Evolutionary conservation across 2,797 vertebrate species (phyloP).

Genomic region (Tapera naevia): DNA sequence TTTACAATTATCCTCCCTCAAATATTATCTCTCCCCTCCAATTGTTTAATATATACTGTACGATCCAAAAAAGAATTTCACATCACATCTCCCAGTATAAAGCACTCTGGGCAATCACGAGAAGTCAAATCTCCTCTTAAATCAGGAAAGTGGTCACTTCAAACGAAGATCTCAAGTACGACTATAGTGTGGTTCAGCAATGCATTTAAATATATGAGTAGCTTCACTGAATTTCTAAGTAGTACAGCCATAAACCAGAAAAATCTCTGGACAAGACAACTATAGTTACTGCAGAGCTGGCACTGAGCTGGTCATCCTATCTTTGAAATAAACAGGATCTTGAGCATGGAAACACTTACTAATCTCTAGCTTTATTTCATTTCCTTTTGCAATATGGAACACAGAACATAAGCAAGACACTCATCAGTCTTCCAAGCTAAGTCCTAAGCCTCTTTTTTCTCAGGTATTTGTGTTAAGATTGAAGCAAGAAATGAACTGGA

Average conservation of each 20-base stretch:
- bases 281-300: not conserved
- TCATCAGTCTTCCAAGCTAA: not conserved
- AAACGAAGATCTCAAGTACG: not conserved
- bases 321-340: slow-evolving; percentile 14
- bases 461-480: not conserved
- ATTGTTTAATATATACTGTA: not conserved
- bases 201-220: not conserved
- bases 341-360: not conserved
- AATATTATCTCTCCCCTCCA: fast-evolving
- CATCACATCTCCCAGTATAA: not conserved
- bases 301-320: not conserved
- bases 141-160: not conserved
- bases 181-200: not conserved
- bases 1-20: not conserved
- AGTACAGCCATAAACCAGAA: not conserved
- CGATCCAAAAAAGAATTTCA: not conserved
- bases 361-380: not conserved
- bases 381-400: not conserved
- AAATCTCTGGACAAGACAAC: not conserved
- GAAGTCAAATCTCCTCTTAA: not conserved
- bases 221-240: not conserved
- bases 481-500: not conserved
- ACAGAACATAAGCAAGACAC: not conserved
- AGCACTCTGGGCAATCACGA: not conserved
- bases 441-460: not conserved